Conservation (phyloP, 2,797 vertebrate genomes). For the Takifugu ocellatus region DNA sequence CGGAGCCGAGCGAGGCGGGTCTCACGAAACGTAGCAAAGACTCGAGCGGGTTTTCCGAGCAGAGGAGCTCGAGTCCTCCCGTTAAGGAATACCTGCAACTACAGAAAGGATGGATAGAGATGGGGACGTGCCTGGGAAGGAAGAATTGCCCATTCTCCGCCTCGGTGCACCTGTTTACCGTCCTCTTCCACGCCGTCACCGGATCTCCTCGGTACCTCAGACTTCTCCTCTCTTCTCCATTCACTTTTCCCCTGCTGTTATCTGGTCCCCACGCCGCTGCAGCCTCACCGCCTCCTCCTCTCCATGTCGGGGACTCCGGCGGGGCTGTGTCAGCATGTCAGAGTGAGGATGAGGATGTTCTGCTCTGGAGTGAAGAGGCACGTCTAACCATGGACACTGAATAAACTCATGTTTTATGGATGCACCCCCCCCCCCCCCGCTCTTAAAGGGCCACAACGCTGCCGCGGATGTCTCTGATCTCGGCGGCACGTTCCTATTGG, state of each 20-base stretch:
- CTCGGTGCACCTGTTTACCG: slow-evolving; percentile 50
- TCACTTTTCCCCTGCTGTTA: slow-evolving; percentile 15
- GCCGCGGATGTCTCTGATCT: slow-evolving; percentile 54
- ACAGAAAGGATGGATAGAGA: slow-evolving; percentile 69
- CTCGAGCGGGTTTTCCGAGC: slow-evolving; percentile 36
- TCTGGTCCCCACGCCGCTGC: slow-evolving; percentile 8
- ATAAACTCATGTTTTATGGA: slow-evolving; percentile 86
- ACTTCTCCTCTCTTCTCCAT: slow-evolving; percentile 14
- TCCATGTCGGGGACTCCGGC: slow-evolving; percentile 45
- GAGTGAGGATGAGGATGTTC: slow-evolving; percentile 30
- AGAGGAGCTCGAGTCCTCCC: slow-evolving; percentile 28
- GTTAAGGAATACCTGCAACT: slow-evolving; percentile 71
- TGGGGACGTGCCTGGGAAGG: slow-evolving; percentile 73
- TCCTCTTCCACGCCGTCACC: slow-evolving; percentile 46
- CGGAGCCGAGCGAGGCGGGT: neutral
- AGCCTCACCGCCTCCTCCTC: slow-evolving; percentile 28
- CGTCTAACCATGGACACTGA: slow-evolving; percentile 78
- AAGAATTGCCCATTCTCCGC: slow-evolving; percentile 74
- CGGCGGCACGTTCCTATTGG: slow-evolving; percentile 14
- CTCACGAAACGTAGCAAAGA: neutral
- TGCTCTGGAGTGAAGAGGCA: slow-evolving; percentile 62
- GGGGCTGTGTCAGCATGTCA: slow-evolving; percentile 45
- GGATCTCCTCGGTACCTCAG: slow-evolving; percentile 39
- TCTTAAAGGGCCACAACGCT: slow-evolving; percentile 73
- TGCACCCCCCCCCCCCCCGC: slow-evolving; percentile 56